phyloP scores from a whole-genome alignment of 2,888 invertebrate genomes.

The Flabesymbios commensalis region DNA sequence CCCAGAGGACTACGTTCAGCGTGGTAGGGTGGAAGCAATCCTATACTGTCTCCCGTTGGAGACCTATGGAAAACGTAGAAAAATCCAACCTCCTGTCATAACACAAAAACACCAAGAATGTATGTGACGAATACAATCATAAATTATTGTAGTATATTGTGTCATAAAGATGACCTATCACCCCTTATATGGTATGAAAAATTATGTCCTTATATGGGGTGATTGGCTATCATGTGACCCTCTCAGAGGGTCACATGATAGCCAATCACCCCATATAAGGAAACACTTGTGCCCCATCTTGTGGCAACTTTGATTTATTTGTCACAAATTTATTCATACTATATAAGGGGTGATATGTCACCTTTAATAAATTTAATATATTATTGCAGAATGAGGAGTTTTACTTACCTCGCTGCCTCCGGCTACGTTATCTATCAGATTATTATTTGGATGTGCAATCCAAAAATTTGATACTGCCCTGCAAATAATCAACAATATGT shows the following conservation, averaged over 20 bases:
- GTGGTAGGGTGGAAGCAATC: conserved; percentile 13
- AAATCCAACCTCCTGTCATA: conserved; percentile 13
- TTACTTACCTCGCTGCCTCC: conserved; percentile 31
- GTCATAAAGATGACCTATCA: too few relatives aligned
- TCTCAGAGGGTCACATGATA: too few relatives aligned
- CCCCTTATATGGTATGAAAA: too few relatives aligned
- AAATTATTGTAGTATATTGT: not conserved
- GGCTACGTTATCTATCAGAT: conserved; percentile 35
- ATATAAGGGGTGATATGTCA: too few relatives aligned
- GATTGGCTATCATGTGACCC: too few relatives aligned
- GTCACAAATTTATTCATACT: too few relatives aligned
- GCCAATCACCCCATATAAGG: too few relatives aligned
- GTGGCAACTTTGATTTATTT: too few relatives aligned
- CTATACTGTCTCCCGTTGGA: conserved; percentile 14
- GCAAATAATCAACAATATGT: too few relatives aligned
- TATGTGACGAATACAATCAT: not conserved
- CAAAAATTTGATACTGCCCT: conserved; percentile 35
- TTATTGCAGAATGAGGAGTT: not conserved
- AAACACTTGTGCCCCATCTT: too few relatives aligned
- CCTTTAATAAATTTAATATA: too few relatives aligned
- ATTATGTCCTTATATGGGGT: too few relatives aligned
- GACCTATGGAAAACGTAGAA: conserved; percentile 17
- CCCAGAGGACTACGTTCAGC: conserved; percentile 19
- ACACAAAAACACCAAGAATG: not conserved
- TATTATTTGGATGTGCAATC: conserved; percentile 38